Conservation (phyloP, 2,797 vertebrate species). For the Pantherophis vulpinus region DNA sequence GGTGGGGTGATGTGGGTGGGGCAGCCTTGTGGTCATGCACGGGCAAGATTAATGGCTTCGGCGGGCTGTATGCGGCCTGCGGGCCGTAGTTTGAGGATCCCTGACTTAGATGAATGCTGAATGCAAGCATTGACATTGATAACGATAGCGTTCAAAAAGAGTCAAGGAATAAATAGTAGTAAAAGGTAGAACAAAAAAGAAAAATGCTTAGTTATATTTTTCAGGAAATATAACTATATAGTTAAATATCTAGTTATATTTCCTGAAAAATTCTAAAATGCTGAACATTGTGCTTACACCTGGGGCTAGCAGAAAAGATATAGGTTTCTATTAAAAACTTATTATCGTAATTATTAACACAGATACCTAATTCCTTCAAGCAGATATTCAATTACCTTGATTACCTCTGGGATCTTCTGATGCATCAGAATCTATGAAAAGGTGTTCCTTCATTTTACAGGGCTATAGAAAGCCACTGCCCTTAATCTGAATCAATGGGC, state of each 20-base stretch:
- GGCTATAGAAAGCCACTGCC: not conserved
- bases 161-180: not conserved
- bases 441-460: not conserved
- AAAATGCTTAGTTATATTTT: not conserved
- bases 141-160: not conserved
- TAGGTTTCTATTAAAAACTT: slow-evolving; percentile 3
- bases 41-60: no score
- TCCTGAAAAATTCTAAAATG: not conserved
- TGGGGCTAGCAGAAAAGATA: not conserved
- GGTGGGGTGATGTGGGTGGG: no score
- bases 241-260: not conserved
- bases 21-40: no score
- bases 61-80: no score
- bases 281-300: not conserved
- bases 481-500: slow-evolving; percentile 15
- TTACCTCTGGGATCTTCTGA: slow-evolving; percentile 12
- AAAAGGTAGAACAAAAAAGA: slow-evolving; percentile 10
- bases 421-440: slow-evolving; percentile 9
- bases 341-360: slow-evolving; percentile 14
- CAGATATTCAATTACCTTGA: slow-evolving; percentile 26
- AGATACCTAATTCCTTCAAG: not conserved
- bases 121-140: not conserved
- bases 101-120: not conserved
- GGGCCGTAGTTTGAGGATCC: no score
- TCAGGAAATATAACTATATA: not conserved